These are phyloP conservation scores for Anguilla japonica DNA, from an alignment of 2,113 vertebrate species.

Conservation along the genomic window DNA sequence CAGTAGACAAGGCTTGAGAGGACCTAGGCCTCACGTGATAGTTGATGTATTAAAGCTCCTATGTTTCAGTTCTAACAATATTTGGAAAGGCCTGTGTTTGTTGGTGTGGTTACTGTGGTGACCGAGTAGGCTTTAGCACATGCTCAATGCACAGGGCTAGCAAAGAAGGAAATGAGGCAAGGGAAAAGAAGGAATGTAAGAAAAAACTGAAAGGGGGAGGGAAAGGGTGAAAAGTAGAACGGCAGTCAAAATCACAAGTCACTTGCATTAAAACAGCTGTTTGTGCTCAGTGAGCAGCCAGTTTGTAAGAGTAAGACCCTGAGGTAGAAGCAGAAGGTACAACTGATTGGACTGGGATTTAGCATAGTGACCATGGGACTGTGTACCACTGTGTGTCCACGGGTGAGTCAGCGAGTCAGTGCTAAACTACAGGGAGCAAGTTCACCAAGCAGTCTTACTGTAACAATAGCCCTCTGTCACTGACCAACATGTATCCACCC, in stretches of 20 bases:
- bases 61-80: conserved; percentile 34
- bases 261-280: background rate
- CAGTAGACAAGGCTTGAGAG: background rate
- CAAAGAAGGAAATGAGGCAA: background rate
- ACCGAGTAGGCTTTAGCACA: conserved; percentile 25
- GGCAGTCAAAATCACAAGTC: background rate
- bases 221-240: background rate
- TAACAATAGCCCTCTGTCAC: conserved; percentile 19
- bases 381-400: background rate
- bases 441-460: background rate
- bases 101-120: conserved; percentile 46
- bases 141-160: conserved; percentile 1
- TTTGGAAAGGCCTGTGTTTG: conserved; percentile 40
- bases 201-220: background rate
- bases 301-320: background rate
- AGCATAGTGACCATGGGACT: background rate
- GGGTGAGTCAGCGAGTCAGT: background rate
- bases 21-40: conserved; percentile 8
- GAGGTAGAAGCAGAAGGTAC: too few relatives aligned
- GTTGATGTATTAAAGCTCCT: conserved; percentile 34
- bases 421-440: background rate
- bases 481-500: background rate
- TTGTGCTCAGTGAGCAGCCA: background rate
- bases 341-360: background rate
- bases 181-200: background rate